phyloP scores from a whole-genome alignment of 2,888 invertebrate species.

The Epinotia bilunana region DNA sequence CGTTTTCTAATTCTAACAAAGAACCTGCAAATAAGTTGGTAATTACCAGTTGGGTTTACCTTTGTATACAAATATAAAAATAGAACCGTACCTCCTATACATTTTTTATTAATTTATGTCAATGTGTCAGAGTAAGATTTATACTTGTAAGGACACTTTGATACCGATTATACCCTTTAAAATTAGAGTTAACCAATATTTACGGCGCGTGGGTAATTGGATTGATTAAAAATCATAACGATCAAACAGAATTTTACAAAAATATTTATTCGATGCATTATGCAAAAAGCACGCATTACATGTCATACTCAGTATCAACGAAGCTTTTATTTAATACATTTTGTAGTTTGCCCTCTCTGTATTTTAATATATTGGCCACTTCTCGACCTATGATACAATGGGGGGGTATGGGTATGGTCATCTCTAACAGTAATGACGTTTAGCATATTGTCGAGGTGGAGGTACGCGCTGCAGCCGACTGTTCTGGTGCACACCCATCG shows the following conservation, averaged over 20 bases:
- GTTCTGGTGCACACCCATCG: constrained; percentile 4
- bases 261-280: neutral
- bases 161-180: too few relatives aligned
- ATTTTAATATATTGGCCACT: constrained; percentile 51
- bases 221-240: constrained; percentile 6
- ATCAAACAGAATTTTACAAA: too few relatives aligned
- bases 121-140: too few relatives aligned
- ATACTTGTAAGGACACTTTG: too few relatives aligned
- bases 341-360: neutral
- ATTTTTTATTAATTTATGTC: too few relatives aligned
- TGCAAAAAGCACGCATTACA: neutral
- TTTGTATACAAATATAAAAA: too few relatives aligned
- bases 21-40: constrained; percentile 44
- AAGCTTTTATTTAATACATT: neutral
- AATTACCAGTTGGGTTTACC: neutral
- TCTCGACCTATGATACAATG: constrained; percentile 43
- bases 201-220: too few relatives aligned
- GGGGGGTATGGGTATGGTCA: constrained; percentile 12
- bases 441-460: neutral
- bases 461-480: neutral
- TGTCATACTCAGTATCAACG: too few relatives aligned
- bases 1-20: constrained; percentile 48
- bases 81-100: too few relatives aligned
- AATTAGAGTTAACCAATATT: too few relatives aligned
- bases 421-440: neutral